Conservation (phyloP, 2,888 invertebrate genomes). For the Isotomurus palustris region DNA sequence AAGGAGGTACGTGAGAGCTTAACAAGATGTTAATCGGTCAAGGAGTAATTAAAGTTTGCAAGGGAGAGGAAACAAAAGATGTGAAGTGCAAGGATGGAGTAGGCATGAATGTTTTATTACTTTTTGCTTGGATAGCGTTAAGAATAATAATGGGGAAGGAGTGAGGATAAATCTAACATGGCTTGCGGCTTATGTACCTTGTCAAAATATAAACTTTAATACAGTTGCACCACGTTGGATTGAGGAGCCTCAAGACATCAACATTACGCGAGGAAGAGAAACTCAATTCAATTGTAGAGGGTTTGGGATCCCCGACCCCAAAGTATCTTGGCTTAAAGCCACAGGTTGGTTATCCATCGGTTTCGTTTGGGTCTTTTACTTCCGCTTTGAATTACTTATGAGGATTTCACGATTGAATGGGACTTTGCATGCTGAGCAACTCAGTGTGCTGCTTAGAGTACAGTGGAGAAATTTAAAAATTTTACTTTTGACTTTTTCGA, state of each 20-base stretch:
- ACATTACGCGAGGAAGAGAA: slow-evolving; percentile 41
- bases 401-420: neutral
- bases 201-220: neutral
- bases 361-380: neutral
- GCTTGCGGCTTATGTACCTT: neutral
- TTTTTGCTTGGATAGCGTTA: too few relatives aligned
- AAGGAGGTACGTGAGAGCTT: too few relatives aligned
- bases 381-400: neutral
- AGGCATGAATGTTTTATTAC: too few relatives aligned
- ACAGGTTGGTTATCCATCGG: slow-evolving; percentile 30
- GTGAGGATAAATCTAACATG: too few relatives aligned
- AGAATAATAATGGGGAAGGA: neutral
- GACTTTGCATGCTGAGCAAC: neutral
- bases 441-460: neutral
- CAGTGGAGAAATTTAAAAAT: too few relatives aligned
- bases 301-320: slow-evolving; percentile 36
- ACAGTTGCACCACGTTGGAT: slow-evolving; percentile 43
- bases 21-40: too few relatives aligned
- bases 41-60: neutral
- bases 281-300: slow-evolving; percentile 37
- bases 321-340: slow-evolving; percentile 38
- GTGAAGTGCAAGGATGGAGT: too few relatives aligned
- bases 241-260: slow-evolving; percentile 39
- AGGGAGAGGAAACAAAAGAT: too few relatives aligned
- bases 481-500: neutral